phyloP scores from a whole-genome alignment of 2,888 invertebrate genomes.

The Plagodis dolabraria region DNA sequence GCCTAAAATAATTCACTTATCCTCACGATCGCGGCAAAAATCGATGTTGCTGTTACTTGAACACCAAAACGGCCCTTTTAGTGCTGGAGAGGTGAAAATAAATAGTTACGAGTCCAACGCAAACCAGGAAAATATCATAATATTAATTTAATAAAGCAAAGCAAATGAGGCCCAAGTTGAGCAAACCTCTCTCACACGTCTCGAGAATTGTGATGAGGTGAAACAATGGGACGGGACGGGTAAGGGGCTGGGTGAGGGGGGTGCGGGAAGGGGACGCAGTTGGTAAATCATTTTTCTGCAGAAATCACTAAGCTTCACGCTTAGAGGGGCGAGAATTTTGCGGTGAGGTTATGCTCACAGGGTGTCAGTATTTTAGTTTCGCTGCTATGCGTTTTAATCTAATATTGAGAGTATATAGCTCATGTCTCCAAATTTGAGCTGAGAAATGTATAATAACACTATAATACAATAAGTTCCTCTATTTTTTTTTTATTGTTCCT shows the following conservation, averaged over 20 bases:
- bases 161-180: conserved; percentile 32
- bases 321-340: conserved; percentile 33
- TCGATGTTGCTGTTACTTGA: too few relatives aligned
- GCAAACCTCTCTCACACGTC: conserved; percentile 47
- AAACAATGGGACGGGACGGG: conserved; percentile 56
- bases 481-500: too few relatives aligned
- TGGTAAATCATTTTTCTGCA: conserved; percentile 61
- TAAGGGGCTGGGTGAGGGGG: conserved; percentile 41
- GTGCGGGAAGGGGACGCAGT: conserved; percentile 43
- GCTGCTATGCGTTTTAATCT: too few relatives aligned
- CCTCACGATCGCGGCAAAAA: too few relatives aligned
- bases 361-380: background rate
- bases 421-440: too few relatives aligned
- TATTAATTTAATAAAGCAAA: conserved; percentile 29
- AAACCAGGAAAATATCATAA: conserved; percentile 17
- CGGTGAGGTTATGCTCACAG: conserved; percentile 17
- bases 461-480: too few relatives aligned
- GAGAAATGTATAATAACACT: too few relatives aligned
- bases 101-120: background rate
- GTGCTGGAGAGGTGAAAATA: too few relatives aligned
- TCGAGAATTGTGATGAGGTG: conserved; percentile 63
- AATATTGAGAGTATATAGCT: too few relatives aligned
- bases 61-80: too few relatives aligned
- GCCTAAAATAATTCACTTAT: too few relatives aligned
- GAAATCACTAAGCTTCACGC: conserved; percentile 59